A percentile compares a stretch with the other conserved stretches of the same genome.
These are phyloP conservation scores for Fukomys damarensis DNA, from an alignment of 2,113 vertebrate genomes.

Conservation along the genomic window DNA sequence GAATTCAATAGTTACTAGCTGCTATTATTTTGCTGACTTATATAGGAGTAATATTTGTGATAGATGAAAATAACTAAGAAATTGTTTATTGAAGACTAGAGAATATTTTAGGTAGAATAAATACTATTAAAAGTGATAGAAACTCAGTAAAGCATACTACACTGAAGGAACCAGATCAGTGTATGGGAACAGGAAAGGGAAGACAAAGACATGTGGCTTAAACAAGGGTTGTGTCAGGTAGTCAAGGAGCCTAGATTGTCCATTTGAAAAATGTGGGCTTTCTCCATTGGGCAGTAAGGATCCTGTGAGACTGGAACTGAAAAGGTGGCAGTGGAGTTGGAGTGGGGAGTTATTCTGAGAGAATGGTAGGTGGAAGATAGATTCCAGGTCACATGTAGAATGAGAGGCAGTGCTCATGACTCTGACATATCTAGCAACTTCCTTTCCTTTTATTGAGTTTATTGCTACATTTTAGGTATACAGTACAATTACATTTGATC, in stretches of 20 bases:
- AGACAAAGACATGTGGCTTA: not conserved
- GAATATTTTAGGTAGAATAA: not conserved
- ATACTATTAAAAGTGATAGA: not conserved
- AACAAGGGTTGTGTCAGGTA: not conserved
- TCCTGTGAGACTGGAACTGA: not conserved
- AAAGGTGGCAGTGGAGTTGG: not conserved
- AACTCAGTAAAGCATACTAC: not conserved
- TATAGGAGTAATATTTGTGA: not conserved
- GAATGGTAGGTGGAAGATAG: too few relatives aligned
- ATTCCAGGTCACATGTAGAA: not conserved
- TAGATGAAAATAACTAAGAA: not conserved
- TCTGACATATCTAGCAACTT: not conserved
- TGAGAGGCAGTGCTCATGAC: not conserved
- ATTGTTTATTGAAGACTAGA: not conserved
- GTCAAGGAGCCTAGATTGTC: not conserved
- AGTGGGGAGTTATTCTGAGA: not conserved
- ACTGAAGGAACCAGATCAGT: not conserved
- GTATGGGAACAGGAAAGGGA: not conserved
- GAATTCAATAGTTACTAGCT: not conserved
- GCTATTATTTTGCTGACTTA: not conserved
- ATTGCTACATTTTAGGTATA: too few relatives aligned
- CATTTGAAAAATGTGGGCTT: not conserved
- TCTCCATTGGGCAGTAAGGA: not conserved
- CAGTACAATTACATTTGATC: too few relatives aligned
- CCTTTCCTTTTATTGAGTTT: too few relatives aligned